Evolutionary conservation across 2,888 invertebrate genomes (phyloP).

Genomic region (Hypselothyrea guttata): DNA sequence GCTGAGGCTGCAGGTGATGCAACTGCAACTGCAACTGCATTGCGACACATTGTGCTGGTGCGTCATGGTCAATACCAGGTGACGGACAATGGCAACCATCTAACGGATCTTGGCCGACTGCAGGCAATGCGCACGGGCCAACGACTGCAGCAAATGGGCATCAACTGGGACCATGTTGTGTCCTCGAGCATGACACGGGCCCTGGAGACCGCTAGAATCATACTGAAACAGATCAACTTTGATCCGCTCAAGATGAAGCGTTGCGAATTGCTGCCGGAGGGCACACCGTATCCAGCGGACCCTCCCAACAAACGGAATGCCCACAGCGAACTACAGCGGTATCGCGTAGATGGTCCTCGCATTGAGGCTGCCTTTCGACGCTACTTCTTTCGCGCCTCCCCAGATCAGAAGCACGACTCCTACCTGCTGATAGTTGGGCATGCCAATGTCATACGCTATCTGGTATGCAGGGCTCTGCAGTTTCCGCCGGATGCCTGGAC

Average conservation of each 20-base stretch:
- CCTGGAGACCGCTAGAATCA: slow-evolving; percentile 93
- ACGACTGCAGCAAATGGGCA: slow-evolving; percentile 88
- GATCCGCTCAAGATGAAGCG: slow-evolving; percentile 85
- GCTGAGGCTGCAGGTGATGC: slow-evolving; percentile 84
- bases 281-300: slow-evolving; percentile 96
- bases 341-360: slow-evolving; percentile 94
- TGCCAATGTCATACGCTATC: slow-evolving; percentile 98
- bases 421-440: slow-evolving; percentile 97
- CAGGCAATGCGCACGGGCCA: slow-evolving; percentile 94
- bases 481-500: slow-evolving; percentile 99
- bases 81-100: slow-evolving; percentile 87
- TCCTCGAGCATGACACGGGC: slow-evolving; percentile 97
- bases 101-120: slow-evolving; percentile 90
- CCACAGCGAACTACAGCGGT: slow-evolving; percentile 95
- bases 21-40: slow-evolving; percentile 83
- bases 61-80: slow-evolving; percentile 97
- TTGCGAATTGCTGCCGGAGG: slow-evolving; percentile 93
- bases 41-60: slow-evolving; percentile 92
- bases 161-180: slow-evolving; percentile 90
- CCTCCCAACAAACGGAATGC: slow-evolving; percentile 91
- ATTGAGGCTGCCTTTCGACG: slow-evolving; percentile 98
- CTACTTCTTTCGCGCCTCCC: slow-evolving; percentile 94
- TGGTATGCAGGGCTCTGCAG: slow-evolving; percentile 96
- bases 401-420: slow-evolving; percentile 90
- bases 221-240: slow-evolving; percentile 87